Evolutionary conservation across 1,140 invertebrate species (phyloP).

Genomic region (Monomorium pharaonis): DNA sequence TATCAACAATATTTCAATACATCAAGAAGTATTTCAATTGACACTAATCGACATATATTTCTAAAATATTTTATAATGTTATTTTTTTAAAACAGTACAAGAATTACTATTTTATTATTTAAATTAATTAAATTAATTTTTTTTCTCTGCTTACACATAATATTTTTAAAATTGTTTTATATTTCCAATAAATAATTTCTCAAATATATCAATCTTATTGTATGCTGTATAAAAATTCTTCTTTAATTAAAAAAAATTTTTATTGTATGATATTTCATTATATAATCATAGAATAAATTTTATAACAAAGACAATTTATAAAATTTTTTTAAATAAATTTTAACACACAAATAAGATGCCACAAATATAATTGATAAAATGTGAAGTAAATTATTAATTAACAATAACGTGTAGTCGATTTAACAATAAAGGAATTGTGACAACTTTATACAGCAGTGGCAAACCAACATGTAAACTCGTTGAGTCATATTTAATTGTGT

Average conservation of each 20-base stretch:
- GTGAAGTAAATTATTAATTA: conserved; percentile 76
- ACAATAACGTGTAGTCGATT: conserved; percentile 76
- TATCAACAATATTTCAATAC: neutral
- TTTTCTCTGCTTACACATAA: neutral
- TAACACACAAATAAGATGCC: neutral
- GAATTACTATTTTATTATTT: neutral
- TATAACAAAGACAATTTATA: neutral
- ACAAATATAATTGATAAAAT: conserved; percentile 1
- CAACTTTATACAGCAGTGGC: conserved; percentile 71
- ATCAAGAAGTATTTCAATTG: neutral
- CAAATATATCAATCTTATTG: neutral
- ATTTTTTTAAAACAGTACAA: neutral
- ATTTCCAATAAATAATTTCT: neutral
- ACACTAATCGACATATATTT: too few species aligned
- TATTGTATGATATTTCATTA: neutral
- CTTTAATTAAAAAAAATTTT: too few species aligned
- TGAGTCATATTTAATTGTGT: conserved; percentile 72
- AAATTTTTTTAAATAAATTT: conserved; percentile 29
- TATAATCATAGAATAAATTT: neutral
- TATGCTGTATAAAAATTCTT: neutral
- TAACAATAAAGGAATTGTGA: conserved; percentile 70
- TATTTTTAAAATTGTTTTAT: neutral
- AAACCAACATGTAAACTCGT: conserved; percentile 73
- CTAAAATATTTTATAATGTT: too few species aligned
- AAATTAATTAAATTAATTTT: too few species aligned